Evolutionary conservation across 2,888 invertebrate genomes (phyloP), one percentile per base, ranked within the genome.

Genomic region (Isotomurus palustris): DNA sequence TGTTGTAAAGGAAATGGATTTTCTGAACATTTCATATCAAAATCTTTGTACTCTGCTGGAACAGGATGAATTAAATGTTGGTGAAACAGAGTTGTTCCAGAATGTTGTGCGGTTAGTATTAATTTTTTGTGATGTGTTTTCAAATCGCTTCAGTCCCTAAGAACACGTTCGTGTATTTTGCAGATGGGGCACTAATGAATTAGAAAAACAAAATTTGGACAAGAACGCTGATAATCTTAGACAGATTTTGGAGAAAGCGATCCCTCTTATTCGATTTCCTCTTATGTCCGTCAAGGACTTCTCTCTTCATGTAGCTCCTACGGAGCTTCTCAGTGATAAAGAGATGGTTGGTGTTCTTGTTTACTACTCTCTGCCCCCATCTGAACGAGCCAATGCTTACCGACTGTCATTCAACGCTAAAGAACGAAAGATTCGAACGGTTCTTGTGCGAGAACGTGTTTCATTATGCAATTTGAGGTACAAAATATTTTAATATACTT

Each of bases 281-380:
- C 41, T 66, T n/a, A 66, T 66, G 65, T 62, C 62, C 2, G 62
- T 66, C 8, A 66, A 66, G 45, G 65, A 66, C 32, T 66, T 66
- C 29, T 62, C 62, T 6, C 56, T 66, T 48, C 62, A 62, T 40
- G 65, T 66, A 19, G 65, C 65, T 22, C 65, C 65, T 4, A 66
- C 65, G 6, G 65, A 66, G 19, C 40, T 66, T n/a, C 47, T 66
- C 2, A 56, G 47, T 14, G 65, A 66, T 32, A 66, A 62, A 36
- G 65, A 66, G 44, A 66, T 66, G 65, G 65, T 66, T 17, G 65
- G 65, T n/a, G 65, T 66, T n/a, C 41, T 66, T 48, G 62, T 66
- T 4, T 66, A 66, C 28, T 66, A 60, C 53, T 62, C 60, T 35
- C 51, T 66, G 14, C 65, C 65, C 3, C 65, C 65, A 19, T 66